Percentiles rank a stretch among this genome's conserved stretches.
Conservation (phyloP, 2,888 invertebrate genomes). For the Rhyacophila evoluta region DNA sequence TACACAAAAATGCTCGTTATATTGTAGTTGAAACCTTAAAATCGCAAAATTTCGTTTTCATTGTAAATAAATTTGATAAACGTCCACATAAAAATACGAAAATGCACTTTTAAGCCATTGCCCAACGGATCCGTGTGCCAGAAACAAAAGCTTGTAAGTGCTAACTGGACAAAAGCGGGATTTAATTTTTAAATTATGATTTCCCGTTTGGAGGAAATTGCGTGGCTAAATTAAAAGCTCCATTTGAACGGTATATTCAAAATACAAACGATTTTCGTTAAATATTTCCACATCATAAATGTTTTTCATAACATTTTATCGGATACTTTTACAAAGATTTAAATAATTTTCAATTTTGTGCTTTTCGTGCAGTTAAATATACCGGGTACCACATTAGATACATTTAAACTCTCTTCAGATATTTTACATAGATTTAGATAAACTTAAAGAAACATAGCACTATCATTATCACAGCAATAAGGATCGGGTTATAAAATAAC, state of each 20-base stretch:
- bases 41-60: constrained; percentile 36
- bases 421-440: no score
- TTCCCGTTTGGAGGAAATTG: constrained; percentile 48
- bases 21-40: neutral
- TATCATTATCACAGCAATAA: no score
- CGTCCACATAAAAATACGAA: constrained; percentile 44
- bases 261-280: neutral
- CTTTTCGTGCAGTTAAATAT: no score
- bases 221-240: constrained; percentile 48
- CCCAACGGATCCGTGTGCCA: constrained; percentile 17
- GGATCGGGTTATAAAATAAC: no score
- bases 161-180: constrained; percentile 40
- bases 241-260: neutral
- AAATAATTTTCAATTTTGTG: no score
- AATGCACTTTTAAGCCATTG: constrained; percentile 38
- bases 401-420: no score
- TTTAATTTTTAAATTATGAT: constrained; percentile 54
- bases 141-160: constrained; percentile 37
- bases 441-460: no score
- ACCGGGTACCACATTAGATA: no score
- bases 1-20: neutral
- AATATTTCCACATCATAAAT: neutral
- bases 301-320: neutral
- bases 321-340: neutral
- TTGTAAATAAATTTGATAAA: constrained; percentile 51